These are phyloP conservation scores for Mesitornis unicolor DNA, from an alignment of 2,113 vertebrate genomes.

Conservation along the genomic window DNA sequence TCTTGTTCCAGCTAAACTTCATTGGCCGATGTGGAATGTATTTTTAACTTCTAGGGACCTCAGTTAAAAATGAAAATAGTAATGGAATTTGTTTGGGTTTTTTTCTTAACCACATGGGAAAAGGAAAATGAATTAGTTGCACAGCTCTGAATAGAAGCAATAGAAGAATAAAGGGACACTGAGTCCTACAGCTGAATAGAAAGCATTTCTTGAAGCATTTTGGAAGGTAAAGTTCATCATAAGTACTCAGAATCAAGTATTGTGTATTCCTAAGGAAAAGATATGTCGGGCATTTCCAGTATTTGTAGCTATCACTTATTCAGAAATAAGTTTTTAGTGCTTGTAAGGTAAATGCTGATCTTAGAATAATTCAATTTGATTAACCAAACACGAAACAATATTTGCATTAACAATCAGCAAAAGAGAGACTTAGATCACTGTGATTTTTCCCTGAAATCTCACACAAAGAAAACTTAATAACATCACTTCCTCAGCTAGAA, in stretches of 20 bases:
- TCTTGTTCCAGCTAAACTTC: neutral
- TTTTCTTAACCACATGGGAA: neutral
- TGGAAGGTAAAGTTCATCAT: neutral
- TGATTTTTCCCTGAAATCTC: neutral
- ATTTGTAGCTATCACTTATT: neutral
- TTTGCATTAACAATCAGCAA: neutral
- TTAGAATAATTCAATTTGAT: neutral
- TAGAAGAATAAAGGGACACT: neutral
- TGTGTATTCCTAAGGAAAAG: neutral
- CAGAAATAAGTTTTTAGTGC: neutral
- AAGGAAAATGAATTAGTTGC: neutral
- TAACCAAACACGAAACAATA: neutral
- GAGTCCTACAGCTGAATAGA: neutral
- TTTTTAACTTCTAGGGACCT: neutral
- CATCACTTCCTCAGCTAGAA: neutral
- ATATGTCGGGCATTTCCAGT: neutral
- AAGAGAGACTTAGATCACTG: neutral
- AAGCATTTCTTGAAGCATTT: neutral
- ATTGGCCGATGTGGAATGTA: neutral
- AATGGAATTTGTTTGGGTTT: neutral
- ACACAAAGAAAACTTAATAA: neutral
- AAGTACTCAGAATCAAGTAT: neutral
- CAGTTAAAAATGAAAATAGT: neutral
- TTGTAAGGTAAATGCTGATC: conserved; percentile 12
- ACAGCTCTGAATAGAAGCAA: neutral